Conservation (phyloP, 2,797 vertebrate genomes). For the Bufotes viridis region DNA sequence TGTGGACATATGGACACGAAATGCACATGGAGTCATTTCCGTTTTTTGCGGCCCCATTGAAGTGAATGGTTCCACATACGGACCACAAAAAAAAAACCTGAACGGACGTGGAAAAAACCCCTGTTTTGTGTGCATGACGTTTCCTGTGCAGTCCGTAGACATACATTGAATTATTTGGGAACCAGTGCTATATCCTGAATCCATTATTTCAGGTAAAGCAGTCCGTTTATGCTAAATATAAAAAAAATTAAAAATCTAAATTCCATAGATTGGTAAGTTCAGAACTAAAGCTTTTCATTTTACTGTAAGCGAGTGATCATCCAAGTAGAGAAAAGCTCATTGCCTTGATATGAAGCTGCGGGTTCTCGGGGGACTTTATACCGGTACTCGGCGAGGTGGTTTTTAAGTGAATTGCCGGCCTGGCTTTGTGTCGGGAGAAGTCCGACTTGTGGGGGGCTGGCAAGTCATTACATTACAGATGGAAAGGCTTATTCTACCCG, state of each 20-base stretch:
- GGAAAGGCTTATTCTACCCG: not conserved
- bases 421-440: not conserved
- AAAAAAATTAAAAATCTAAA: not conserved
- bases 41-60: too few relatives aligned
- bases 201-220: not conserved
- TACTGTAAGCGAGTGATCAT: not conserved
- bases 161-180: not conserved
- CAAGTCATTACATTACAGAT: constrained; percentile 25
- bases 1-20: too few relatives aligned
- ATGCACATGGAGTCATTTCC: too few relatives aligned
- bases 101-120: too few relatives aligned
- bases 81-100: too few relatives aligned
- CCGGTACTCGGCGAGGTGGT: not conserved
- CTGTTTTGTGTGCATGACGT: too few relatives aligned
- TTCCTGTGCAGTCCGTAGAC: not conserved
- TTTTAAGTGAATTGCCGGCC: constrained; percentile 2
- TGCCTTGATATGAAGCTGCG: not conserved
- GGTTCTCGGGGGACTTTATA: not conserved
- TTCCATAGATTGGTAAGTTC: not conserved
- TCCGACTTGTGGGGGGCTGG: constrained; percentile 18
- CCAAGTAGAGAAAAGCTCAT: constrained; percentile 32
- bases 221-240: not conserved
- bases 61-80: too few relatives aligned
- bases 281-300: not conserved
- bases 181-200: not conserved